Evolutionary conservation across 2,797 vertebrate species (phyloP).

Genomic region (Sciurus vulgaris): DNA sequence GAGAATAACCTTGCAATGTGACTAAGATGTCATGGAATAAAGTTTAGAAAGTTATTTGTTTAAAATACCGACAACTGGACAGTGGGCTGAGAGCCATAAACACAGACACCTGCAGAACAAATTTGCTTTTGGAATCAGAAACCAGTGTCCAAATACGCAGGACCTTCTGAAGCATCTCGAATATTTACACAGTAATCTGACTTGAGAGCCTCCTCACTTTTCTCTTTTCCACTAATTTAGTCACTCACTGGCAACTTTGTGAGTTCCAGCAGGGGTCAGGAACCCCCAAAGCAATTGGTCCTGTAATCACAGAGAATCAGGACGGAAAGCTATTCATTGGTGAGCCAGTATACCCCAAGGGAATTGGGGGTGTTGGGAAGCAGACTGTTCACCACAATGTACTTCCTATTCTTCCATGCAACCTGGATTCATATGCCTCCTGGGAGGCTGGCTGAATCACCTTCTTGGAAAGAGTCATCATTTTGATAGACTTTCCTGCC

Average conservation of each 20-base stretch:
- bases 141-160: not conserved
- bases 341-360: not conserved
- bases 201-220: conserved; percentile 4
- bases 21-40: conserved; percentile 69
- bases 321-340: conserved; percentile 15
- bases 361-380: not conserved
- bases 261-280: conserved; percentile 17
- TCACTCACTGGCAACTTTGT: conserved; percentile 2
- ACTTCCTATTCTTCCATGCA: conserved; percentile 33
- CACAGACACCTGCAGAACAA: conserved; percentile 42
- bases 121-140: conserved; percentile 68
- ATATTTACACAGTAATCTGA: conserved; percentile 58
- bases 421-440: conserved; percentile 41
- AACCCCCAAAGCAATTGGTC: conserved; percentile 13
- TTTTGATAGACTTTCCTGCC: conserved; percentile 64
- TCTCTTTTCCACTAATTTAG: conserved; percentile 44
- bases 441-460: conserved; percentile 71
- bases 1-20: conserved; percentile 58
- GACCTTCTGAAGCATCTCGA: not conserved
- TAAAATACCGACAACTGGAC: conserved; percentile 36
- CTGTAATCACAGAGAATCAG: conserved; percentile 44
- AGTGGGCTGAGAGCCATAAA: conserved; percentile 6
- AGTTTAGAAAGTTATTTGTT: conserved; percentile 53
- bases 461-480: conserved; percentile 75
- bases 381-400: not conserved